These are phyloP conservation scores for Cavia aperea DNA, from an alignment of 2,113 vertebrate genomes.

Conservation along the genomic window DNA sequence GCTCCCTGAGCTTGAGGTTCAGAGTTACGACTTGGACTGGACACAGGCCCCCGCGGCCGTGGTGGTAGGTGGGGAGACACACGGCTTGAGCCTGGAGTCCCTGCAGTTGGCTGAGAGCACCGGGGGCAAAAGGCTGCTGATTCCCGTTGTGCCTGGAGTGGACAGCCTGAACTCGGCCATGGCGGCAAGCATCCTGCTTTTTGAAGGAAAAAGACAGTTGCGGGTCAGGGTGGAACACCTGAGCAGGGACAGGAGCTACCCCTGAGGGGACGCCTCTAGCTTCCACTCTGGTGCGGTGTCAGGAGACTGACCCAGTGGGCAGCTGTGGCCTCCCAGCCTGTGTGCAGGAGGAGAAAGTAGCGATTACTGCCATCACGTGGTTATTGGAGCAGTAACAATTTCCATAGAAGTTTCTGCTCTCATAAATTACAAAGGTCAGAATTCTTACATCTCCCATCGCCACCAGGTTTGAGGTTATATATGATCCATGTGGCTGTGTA, in stretches of 20 bases:
- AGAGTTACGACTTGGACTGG: constrained; percentile 83
- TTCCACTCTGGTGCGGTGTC: neutral
- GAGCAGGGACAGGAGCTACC: constrained; percentile 8
- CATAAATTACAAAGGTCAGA: neutral
- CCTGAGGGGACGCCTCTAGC: neutral
- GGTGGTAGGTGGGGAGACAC: constrained; percentile 89
- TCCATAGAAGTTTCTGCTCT: constrained; percentile 1
- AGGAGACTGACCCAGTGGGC: neutral
- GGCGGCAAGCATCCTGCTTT: constrained; percentile 88
- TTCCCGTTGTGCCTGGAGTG: constrained; percentile 82
- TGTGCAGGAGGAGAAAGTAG: neutral
- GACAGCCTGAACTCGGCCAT: constrained; percentile 92
- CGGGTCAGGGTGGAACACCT: constrained; percentile 4
- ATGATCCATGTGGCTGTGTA: neutral
- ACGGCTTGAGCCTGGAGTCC: constrained; percentile 83
- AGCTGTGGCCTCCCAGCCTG: neutral
- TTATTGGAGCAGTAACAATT: neutral
- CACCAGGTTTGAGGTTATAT: no score
- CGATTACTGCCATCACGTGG: neutral
- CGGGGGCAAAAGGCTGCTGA: constrained; percentile 78
- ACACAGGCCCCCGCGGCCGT: constrained; percentile 78
- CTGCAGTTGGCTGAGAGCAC: constrained; percentile 80
- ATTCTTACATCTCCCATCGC: neutral
- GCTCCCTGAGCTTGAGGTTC: constrained; percentile 73
- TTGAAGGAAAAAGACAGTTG: constrained; percentile 89